phyloP scores from a whole-genome alignment of 2,797 vertebrate genomes.

The Podargus strigoides region DNA sequence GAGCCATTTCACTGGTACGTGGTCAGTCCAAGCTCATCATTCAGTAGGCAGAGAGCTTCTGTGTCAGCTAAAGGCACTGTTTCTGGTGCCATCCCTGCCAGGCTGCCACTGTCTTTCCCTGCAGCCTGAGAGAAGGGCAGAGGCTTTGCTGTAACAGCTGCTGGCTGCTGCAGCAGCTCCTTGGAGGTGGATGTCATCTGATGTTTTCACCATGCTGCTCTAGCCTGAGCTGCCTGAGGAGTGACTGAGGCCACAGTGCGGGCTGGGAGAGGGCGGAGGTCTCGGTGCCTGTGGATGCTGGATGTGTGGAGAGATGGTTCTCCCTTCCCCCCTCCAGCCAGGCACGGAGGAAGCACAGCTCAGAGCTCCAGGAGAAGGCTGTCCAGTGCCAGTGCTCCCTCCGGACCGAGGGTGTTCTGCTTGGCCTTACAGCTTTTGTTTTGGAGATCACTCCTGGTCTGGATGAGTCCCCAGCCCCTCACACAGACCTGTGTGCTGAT shows the following conservation, averaged over 20 bases:
- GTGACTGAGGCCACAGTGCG: background rate
- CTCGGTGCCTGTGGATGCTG: fast-evolving
- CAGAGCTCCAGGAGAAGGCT: background rate
- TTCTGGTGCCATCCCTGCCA: background rate
- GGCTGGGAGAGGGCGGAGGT: background rate
- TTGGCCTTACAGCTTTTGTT: background rate
- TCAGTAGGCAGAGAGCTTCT: background rate
- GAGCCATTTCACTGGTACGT: background rate
- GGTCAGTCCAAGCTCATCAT: background rate
- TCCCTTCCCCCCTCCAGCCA: background rate
- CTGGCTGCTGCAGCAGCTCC: background rate
- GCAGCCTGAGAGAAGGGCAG: background rate
- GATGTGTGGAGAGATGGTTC: background rate
- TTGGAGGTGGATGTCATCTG: background rate
- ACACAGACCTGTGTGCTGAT: background rate
- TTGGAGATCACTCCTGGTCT: background rate
- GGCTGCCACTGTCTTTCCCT: background rate
- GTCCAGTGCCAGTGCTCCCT: background rate
- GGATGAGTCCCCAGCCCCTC: background rate
- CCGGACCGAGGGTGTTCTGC: background rate
- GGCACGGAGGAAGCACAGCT: background rate
- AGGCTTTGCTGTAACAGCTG: background rate
- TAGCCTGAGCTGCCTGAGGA: background rate
- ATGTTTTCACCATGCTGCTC: background rate
- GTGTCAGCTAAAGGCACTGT: background rate